Percentiles rank a stretch among this genome's conserved stretches.
These are phyloP conservation scores for Druceiella hillmani DNA, from an alignment of 2,888 invertebrate species.

Conservation along the genomic window DNA sequence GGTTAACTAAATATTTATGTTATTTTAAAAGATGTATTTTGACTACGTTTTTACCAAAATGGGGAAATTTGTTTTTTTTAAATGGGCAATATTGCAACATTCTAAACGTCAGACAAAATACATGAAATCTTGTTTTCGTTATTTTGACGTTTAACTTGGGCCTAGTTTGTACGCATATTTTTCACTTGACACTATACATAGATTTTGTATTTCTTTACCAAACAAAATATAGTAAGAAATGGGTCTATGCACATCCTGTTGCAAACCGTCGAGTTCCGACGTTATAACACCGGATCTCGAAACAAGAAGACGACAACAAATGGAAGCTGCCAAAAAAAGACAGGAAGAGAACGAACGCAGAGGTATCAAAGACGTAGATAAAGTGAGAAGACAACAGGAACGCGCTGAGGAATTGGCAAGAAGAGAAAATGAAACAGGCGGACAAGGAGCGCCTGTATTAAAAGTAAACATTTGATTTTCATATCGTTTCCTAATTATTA, in stretches of 20 bases:
- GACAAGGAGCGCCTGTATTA: constrained; percentile 37
- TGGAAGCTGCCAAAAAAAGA: constrained; percentile 64
- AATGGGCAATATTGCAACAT: too few species aligned
- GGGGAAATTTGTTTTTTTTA: too few species aligned
- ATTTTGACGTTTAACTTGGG: too few species aligned
- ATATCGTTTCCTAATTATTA: too few species aligned
- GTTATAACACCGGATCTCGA: constrained; percentile 56
- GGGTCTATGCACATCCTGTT: constrained; percentile 52
- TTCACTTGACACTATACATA: too few species aligned
- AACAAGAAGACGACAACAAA: constrained; percentile 57
- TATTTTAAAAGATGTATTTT: too few species aligned
- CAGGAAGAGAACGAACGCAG: constrained; percentile 53
- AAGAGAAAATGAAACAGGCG: constrained; percentile 46
- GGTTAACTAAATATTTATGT: too few species aligned
- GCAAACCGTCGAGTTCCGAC: constrained; percentile 50
- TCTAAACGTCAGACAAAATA: too few species aligned
- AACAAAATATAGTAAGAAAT: constrained; percentile 30
- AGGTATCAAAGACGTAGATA: constrained; percentile 60
- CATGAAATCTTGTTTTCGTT: too few species aligned
- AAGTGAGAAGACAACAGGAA: constrained; percentile 54
- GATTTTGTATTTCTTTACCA: too few species aligned
- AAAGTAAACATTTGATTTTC: constrained; percentile 29
- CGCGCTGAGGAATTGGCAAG: constrained; percentile 52
- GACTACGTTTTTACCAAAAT: too few species aligned
- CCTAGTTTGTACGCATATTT: too few species aligned